These are phyloP conservation scores for Aphelenchoides avenae DNA, from an alignment of 1,140 invertebrate species.

Conservation along the genomic window DNA sequence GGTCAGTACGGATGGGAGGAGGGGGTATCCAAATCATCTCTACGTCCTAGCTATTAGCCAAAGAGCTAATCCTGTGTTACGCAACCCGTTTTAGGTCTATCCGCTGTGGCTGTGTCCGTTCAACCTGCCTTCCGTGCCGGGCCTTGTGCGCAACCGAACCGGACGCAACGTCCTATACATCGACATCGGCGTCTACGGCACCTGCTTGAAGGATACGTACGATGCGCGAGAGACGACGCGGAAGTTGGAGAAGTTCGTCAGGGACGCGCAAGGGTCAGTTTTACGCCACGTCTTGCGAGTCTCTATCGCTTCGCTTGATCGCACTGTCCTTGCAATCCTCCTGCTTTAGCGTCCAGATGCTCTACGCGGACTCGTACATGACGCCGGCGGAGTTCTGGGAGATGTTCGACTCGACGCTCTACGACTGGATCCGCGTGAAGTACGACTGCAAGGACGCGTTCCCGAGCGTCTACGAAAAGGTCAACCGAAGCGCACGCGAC, in stretches of 20 bases:
- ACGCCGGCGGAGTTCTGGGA: slow-evolving; percentile 72
- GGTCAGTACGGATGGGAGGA: no score
- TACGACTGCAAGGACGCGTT: slow-evolving; percentile 71
- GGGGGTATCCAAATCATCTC: no score
- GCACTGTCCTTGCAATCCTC: not conserved
- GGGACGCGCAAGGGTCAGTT: slow-evolving; percentile 67
- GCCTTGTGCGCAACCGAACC: slow-evolving; percentile 66
- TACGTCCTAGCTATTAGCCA: not conserved
- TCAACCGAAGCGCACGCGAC: slow-evolving; percentile 67
- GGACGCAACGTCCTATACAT: slow-evolving; percentile 67
- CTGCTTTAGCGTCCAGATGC: slow-evolving; percentile 71
- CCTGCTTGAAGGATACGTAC: slow-evolving; percentile 61
- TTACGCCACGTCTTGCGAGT: not conserved
- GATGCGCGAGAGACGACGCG: slow-evolving; percentile 69
- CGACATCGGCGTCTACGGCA: slow-evolving; percentile 74
- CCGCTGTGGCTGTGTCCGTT: slow-evolving; percentile 81
- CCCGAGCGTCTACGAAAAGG: slow-evolving; percentile 77
- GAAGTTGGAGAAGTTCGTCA: slow-evolving; percentile 70
- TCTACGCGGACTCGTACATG: slow-evolving; percentile 77
- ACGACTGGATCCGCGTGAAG: slow-evolving; percentile 69
- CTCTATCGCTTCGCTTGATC: not conserved
- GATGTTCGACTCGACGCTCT: slow-evolving; percentile 77
- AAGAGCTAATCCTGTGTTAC: not conserved
- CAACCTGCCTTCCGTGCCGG: slow-evolving; percentile 68
- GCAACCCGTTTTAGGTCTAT: slow-evolving; percentile 70